A percentile compares a stretch with the other conserved stretches of the same genome.
Conservation (phyloP, 2,797 vertebrate species). For the Coreius guichenoti region DNA sequence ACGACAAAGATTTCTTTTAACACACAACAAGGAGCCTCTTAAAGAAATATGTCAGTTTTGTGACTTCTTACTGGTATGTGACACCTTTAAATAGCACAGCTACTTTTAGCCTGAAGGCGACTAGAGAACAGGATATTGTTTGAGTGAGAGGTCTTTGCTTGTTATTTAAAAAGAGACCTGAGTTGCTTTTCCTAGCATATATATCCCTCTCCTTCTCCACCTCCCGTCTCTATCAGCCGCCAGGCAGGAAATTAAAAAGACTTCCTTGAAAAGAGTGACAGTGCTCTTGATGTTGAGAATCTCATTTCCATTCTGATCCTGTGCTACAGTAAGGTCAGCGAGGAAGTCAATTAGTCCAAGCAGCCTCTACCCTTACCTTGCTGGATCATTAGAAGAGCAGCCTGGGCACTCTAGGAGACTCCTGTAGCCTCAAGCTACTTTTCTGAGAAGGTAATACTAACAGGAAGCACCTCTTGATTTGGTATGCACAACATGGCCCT, state of each 20-base stretch:
- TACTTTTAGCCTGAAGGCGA: conserved; percentile 47
- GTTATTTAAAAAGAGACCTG: conserved; percentile 43
- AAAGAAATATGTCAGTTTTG: conserved; percentile 52
- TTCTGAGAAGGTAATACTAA: background rate
- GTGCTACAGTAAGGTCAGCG: conserved; percentile 36
- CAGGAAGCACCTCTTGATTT: background rate
- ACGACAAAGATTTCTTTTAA: conserved; percentile 44
- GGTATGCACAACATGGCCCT: background rate
- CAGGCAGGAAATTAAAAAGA: conserved; percentile 42
- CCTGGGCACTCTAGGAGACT: conserved; percentile 3
- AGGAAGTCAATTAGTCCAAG: conserved; percentile 26
- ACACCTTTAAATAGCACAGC: conserved; percentile 54
- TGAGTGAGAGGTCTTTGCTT: conserved; percentile 32
- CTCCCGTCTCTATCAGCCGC: background rate
- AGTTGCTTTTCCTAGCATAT: conserved; percentile 25
- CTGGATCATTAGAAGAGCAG: conserved; percentile 10
- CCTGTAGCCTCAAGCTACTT: conserved; percentile 8
- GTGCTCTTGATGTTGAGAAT: conserved; percentile 28
- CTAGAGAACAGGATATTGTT: conserved; percentile 35
- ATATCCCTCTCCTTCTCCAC: background rate
- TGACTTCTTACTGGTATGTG: conserved; percentile 44
- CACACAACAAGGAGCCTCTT: conserved; percentile 41
- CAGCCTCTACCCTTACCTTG: conserved; percentile 13
- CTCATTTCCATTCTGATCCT: conserved; percentile 42
- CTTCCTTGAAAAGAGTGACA: conserved; percentile 28